Evolutionary conservation across 2,113 vertebrate genomes (phyloP).

Genomic region (Delphinus delphis): DNA sequence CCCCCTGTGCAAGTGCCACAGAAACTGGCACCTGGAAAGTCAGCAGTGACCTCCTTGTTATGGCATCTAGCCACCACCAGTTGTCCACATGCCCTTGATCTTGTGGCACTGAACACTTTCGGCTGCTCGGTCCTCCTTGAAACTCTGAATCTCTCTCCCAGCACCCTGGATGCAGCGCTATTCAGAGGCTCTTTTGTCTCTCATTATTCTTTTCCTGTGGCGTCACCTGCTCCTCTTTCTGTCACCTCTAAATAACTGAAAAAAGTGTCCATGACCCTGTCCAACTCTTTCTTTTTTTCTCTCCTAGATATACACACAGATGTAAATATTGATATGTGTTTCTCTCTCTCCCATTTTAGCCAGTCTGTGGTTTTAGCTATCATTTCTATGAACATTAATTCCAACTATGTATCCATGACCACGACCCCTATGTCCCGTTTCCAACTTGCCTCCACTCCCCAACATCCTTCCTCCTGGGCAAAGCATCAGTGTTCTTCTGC

Average conservation of each 20-base stretch:
- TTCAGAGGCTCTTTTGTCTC: background rate
- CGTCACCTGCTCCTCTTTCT: background rate
- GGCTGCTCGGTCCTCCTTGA: background rate
- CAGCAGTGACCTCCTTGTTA: background rate
- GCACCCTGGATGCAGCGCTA: background rate
- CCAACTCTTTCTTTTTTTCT: background rate
- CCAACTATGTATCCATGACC: background rate
- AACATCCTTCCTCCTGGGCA: background rate
- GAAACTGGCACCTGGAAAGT: background rate
- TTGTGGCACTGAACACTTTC: rapidly evolving
- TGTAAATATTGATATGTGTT: background rate
- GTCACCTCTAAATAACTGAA: background rate
- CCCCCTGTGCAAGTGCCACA: rapidly evolving
- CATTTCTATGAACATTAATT: background rate
- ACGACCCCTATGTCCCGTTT: background rate
- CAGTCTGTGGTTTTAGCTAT: background rate
- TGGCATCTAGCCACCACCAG: too few relatives aligned
- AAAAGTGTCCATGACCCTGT: background rate
- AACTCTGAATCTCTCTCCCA: background rate
- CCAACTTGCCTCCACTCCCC: background rate
- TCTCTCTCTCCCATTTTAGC: background rate
- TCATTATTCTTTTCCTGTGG: background rate
- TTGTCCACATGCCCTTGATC: background rate
- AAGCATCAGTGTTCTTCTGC: background rate
- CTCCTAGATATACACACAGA: background rate